These are phyloP conservation scores for Azemiops feae DNA, from an alignment of 2,113 vertebrate species.

Conservation along the genomic window DNA sequence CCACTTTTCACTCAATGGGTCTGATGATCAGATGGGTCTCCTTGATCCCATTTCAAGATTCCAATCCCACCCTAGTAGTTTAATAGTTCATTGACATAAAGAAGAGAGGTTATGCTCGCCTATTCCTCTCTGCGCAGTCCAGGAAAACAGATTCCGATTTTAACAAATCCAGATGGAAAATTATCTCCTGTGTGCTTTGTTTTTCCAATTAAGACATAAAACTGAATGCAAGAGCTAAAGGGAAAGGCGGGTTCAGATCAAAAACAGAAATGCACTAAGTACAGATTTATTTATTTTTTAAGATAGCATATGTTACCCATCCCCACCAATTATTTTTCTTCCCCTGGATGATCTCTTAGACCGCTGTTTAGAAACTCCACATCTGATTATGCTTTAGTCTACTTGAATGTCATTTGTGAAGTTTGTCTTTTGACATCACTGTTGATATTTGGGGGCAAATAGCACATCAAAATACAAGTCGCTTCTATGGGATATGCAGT, in stretches of 20 bases:
- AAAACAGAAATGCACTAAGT: neutral
- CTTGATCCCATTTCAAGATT: neutral
- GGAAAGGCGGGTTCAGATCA: neutral
- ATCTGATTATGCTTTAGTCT: neutral
- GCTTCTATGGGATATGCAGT: neutral
- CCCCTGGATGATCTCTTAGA: neutral
- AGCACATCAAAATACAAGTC: neutral
- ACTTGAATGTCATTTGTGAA: neutral
- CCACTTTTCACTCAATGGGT: neutral
- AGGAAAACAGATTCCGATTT: neutral
- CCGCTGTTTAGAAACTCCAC: neutral
- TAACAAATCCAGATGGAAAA: neutral
- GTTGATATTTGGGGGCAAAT: neutral
- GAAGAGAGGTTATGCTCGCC: neutral
- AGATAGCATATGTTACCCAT: neutral
- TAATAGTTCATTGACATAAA: neutral
- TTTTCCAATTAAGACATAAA: neutral
- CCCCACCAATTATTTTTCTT: neutral
- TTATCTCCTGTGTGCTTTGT: slow-evolving; percentile 6
- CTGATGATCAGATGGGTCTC: neutral
- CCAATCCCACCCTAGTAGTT: neutral
- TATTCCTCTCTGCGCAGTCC: neutral
- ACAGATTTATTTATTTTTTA: neutral
- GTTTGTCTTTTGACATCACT: neutral
- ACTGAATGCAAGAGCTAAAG: neutral